phyloP scores from a whole-genome alignment of 2,888 invertebrate species.

The Xanthia icteritia region DNA sequence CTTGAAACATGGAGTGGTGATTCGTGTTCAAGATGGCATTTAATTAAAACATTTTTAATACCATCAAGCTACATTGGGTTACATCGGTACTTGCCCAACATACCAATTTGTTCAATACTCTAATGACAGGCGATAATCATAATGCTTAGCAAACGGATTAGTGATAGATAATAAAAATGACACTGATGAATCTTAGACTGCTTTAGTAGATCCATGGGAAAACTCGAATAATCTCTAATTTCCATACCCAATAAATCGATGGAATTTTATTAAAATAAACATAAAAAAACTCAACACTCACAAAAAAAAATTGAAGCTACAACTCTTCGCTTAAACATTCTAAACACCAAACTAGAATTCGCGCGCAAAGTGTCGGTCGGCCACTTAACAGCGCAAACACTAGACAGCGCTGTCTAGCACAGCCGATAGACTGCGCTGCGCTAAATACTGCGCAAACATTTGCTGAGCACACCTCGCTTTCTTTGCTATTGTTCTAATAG shows the following conservation, averaged over 20 bases:
- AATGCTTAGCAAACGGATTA: neutral
- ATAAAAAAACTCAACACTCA: neutral
- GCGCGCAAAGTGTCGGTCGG: constrained; percentile 50
- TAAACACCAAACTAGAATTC: constrained; percentile 32
- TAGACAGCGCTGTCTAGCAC: constrained; percentile 24
- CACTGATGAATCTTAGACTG: neutral
- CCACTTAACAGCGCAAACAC: constrained; percentile 64
- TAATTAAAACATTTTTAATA: constrained; percentile 34
- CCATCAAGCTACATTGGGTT: neutral
- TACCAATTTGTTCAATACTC: neutral
- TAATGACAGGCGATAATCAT: too few species aligned
- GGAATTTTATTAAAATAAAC: neutral
- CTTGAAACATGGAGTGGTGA: constrained; percentile 21
- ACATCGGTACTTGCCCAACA: neutral
- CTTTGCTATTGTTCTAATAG: constrained; percentile 53
- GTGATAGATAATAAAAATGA: too few species aligned
- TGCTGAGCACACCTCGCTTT: constrained; percentile 45
- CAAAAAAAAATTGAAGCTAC: neutral
- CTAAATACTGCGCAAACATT: constrained; percentile 63
- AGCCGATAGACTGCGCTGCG: constrained; percentile 48
- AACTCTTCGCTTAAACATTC: constrained; percentile 16
- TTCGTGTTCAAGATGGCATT: constrained; percentile 21
- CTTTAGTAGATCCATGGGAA: neutral
- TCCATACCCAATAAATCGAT: neutral
- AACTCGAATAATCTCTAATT: neutral